Percentiles rank a stretch among this genome's conserved stretches.
Evolutionary conservation across 2,113 vertebrate species (phyloP).

Genomic region (Genyomyrus donnyi): DNA sequence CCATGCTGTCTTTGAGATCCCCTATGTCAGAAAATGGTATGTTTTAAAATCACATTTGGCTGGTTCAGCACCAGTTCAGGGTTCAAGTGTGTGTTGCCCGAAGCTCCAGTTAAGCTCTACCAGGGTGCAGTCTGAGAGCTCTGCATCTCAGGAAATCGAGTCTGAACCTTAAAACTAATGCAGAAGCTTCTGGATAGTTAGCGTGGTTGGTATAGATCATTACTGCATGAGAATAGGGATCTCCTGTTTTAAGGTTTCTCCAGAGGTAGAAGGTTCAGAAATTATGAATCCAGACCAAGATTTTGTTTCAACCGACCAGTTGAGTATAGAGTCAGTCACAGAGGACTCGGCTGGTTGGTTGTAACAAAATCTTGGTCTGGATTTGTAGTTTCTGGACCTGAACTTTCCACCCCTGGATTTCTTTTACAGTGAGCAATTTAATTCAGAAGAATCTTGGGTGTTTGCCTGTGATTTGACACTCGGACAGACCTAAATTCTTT

Average conservation of each 20-base stretch:
- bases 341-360: no score
- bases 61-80: background rate
- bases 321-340: no score
- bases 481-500: background rate
- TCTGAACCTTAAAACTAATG: background rate
- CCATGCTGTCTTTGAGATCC: background rate
- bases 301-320: no score
- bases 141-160: background rate
- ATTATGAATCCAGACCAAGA: no score
- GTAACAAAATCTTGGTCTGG: no score
- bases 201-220: background rate
- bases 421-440: no score
- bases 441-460: no score
- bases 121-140: no score
- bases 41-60: background rate
- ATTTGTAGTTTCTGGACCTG: no score
- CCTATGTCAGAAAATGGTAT: background rate
- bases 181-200: background rate
- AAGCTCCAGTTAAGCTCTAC: background rate
- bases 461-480: no score
- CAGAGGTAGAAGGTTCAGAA: no score
- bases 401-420: no score
- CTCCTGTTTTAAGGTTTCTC: background rate
- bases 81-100: background rate
- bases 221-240: background rate